These are phyloP conservation scores for Hephaestus fuliginosus DNA, from an alignment of 2,797 vertebrate genomes.

Conservation along the genomic window DNA sequence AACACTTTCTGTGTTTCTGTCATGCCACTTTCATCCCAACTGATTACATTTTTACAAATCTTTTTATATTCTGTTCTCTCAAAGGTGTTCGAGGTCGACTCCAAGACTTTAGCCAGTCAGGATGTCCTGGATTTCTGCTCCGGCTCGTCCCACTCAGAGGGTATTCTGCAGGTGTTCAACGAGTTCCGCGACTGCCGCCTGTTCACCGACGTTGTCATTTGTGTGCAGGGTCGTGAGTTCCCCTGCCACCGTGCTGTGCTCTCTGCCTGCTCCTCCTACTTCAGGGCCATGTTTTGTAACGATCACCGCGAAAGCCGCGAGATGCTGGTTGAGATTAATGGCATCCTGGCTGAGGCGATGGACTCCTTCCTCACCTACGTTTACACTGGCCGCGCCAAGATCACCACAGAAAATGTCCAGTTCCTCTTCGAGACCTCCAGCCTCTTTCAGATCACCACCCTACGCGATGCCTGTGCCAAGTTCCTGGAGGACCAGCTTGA, in stretches of 20 bases:
- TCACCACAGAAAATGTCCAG: conserved; percentile 97
- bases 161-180: conserved; percentile 96
- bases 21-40: background rate
- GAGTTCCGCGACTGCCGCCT: conserved; percentile 95
- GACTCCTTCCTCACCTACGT: conserved; percentile 97
- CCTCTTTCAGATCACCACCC: conserved; percentile 94
- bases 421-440: conserved; percentile 98
- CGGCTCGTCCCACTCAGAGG: conserved; percentile 94
- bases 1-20: background rate
- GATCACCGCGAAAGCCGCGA: conserved; percentile 97
- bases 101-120: conserved; percentile 89
- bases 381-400: conserved; percentile 96
- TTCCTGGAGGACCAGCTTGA: conserved; percentile 98
- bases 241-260: conserved; percentile 97
- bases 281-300: conserved; percentile 99
- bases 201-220: conserved; percentile 98
- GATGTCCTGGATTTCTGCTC: conserved; percentile 96
- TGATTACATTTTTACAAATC: background rate
- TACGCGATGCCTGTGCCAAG: conserved; percentile 97
- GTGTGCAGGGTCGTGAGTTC: conserved; percentile 96
- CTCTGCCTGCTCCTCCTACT: conserved; percentile 97
- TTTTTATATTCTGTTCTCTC: conserved; percentile 28
- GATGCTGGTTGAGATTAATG: conserved; percentile 99
- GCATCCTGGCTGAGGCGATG: conserved; percentile 97
- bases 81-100: conserved; percentile 95